Evolutionary conservation across 2,888 invertebrate species (phyloP).

Genomic region (Patella pellucida): DNA sequence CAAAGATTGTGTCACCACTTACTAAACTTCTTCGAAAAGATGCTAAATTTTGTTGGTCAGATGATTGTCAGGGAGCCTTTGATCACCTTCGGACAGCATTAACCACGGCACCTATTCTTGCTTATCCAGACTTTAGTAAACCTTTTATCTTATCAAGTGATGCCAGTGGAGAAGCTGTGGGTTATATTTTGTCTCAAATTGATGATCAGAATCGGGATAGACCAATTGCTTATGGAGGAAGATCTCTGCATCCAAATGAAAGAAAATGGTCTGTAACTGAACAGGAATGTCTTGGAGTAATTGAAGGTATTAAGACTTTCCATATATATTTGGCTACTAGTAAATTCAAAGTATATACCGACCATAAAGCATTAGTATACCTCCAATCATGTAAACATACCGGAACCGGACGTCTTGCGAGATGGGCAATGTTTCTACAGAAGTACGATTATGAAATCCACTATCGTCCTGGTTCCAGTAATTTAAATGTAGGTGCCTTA

Average conservation of each 20-base stretch:
- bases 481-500: slow-evolving; percentile 30
- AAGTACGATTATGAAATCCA: slow-evolving; percentile 22
- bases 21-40: slow-evolving; percentile 34
- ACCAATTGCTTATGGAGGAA: slow-evolving; percentile 38
- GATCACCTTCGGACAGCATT: slow-evolving; percentile 24
- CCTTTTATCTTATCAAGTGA: slow-evolving; percentile 35
- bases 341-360: slow-evolving; percentile 38
- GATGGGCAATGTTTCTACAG: slow-evolving; percentile 27
- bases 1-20: slow-evolving; percentile 36
- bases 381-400: slow-evolving; percentile 32
- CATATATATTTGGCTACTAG: slow-evolving; percentile 35
- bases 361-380: slow-evolving; percentile 38
- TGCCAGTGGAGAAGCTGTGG: slow-evolving; percentile 34
- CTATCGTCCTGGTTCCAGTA: slow-evolving; percentile 20
- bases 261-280: slow-evolving; percentile 34
- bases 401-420: slow-evolving; percentile 26
- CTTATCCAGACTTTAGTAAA: slow-evolving; percentile 35
- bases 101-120: slow-evolving; percentile 33
- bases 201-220: slow-evolving; percentile 30
- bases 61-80: slow-evolving; percentile 33
- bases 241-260: slow-evolving; percentile 32
- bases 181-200: slow-evolving; percentile 34
- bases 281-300: slow-evolving; percentile 37
- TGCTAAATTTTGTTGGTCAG: slow-evolving; percentile 34
- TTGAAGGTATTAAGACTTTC: slow-evolving; percentile 39